A percentile compares a stretch with the other conserved stretches of the same genome.
Conservation (phyloP, 1,140 invertebrate genomes). For the Orchesella cincta region DNA sequence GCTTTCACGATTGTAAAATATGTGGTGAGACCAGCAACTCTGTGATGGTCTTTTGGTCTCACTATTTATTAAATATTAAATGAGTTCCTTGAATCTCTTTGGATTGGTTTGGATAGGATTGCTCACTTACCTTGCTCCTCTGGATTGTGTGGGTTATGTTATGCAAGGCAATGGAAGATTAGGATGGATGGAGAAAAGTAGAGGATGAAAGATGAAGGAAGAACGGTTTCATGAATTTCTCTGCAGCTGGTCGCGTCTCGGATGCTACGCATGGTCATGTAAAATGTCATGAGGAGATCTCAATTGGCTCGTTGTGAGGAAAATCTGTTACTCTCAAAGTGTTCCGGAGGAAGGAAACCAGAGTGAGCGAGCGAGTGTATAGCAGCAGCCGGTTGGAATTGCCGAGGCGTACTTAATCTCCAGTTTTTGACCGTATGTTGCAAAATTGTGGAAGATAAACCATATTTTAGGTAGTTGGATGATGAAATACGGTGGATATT, state of each 20-base stretch:
- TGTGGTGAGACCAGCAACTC: neutral
- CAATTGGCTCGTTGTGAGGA: neutral
- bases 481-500: no score
- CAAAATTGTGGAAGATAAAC: neutral
- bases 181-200: conserved; percentile 10
- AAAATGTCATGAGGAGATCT: neutral
- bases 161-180: neutral
- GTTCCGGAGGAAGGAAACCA: neutral
- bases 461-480: no score
- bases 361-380: neutral
- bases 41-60: neutral
- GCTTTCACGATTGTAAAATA: neutral
- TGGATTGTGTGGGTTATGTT: neutral
- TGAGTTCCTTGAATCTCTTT: no score
- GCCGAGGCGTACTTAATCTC: neutral
- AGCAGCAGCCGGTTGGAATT: neutral
- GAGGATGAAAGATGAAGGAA: neutral
- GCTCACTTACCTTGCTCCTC: no score
- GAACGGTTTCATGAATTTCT: conserved; percentile 14
- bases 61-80: neutral
- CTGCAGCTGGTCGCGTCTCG: conserved; percentile 22
- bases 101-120: no score
- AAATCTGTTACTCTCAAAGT: neutral
- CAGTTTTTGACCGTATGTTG: neutral
- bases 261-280: conserved; percentile 16